Base-by-base conservation (phyloP, 2,113 vertebrate genomes). In the Trichechus manatus region DNA sequence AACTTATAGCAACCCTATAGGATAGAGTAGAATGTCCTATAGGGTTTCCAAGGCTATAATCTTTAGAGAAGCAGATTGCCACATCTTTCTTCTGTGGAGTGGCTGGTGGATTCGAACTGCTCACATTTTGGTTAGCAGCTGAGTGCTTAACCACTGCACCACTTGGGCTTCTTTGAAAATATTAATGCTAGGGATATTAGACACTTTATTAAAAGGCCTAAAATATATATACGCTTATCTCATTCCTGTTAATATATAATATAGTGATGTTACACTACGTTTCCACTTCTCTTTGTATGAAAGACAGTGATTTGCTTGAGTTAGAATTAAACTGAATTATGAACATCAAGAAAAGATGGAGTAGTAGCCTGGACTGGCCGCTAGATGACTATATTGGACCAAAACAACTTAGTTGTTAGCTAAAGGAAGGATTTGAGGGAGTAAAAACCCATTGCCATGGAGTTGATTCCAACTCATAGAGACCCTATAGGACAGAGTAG, bases 311-410 rank as follows among this genome's bases (percentile, higher is more conserved):
- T 39, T 2, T 64, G 17, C 53, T 91, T 42, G 22, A 64, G 7
- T 56, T 13, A 56, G 13, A 17, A 47, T 64, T 89, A 53, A 79
- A 79, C 13, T 79, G 33, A 86, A 78, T 92, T 74, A 9, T 39
- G 72, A 87, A 1, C 72, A 36, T 84, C 7, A 56, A 68, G 85
- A 63, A 89, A 87, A 92, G 59, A 61, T 47, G 81, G 56, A 92
- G 96, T 59, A 97, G 77, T 97, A 95, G 44, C 96, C 44, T 33
- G 17, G 25, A 7, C 5, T 87, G 96, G 42, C 96, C 97, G 89
- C 96, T 96, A 98, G 97, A 93, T 96, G 97, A 94, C 97, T 87
- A 13, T 83, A 27, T 93, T 89, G 66, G 86, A 93, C 59, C 91
- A 86, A 63, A 68, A 89, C 70, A 91, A 82, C 36, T 47, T 78